These are phyloP conservation scores for Nineta flava DNA, from an alignment of 2,888 invertebrate genomes.

Conservation along the genomic window DNA sequence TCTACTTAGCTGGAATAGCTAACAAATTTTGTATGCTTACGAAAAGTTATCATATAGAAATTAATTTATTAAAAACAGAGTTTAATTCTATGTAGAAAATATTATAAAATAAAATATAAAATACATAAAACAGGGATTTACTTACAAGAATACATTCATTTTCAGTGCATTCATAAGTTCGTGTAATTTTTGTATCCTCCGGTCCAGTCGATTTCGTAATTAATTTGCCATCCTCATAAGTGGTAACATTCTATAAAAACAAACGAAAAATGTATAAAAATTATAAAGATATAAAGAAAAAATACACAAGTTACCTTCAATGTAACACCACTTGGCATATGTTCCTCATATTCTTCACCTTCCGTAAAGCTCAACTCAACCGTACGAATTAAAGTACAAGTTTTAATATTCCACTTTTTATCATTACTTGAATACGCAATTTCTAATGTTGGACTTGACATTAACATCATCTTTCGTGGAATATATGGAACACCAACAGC, in stretches of 20 bases:
- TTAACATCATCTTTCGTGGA: conserved; percentile 45
- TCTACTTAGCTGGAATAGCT: too few species aligned
- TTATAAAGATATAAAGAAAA: not conserved
- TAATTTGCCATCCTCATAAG: conserved; percentile 32
- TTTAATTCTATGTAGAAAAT: too few species aligned
- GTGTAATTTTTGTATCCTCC: conserved; percentile 21
- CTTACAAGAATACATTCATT: conserved; percentile 12
- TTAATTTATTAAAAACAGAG: too few species aligned
- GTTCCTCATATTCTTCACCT: conserved; percentile 46
- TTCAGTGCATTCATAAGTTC: conserved; percentile 21
- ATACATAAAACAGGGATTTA: too few species aligned
- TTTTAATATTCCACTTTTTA: conserved; percentile 40
- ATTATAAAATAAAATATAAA: too few species aligned
- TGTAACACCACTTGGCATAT: conserved; percentile 38
- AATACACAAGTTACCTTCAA: conserved; percentile 25
- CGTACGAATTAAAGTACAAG: conserved; percentile 37
- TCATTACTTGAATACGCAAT: conserved; percentile 30
- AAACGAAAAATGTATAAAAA: conserved; percentile 7
- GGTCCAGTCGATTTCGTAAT: conserved; percentile 26
- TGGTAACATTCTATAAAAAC: conserved; percentile 39
- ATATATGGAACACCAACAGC: conserved; percentile 47
- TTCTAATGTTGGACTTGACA: conserved; percentile 42
- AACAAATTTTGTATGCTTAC: too few species aligned
- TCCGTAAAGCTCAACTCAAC: conserved; percentile 35
- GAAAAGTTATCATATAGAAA: too few species aligned